Percentiles rank a stretch among this genome's conserved stretches.
These are phyloP conservation scores for Lamellibrachia columna DNA, from an alignment of 2,888 invertebrate genomes.

Conservation along the genomic window DNA sequence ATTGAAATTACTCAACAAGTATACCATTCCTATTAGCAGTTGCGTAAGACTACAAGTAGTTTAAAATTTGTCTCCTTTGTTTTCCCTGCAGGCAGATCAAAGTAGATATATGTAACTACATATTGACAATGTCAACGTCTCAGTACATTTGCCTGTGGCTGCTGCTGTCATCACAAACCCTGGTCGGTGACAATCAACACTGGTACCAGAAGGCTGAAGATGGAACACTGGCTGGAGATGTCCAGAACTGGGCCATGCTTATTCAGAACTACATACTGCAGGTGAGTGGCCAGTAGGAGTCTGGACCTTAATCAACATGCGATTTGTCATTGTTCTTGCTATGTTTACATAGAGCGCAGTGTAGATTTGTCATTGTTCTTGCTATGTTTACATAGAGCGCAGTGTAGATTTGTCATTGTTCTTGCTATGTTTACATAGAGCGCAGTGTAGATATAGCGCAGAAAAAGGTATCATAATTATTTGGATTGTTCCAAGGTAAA, in stretches of 20 bases:
- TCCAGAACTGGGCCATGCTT: constrained; percentile 66
- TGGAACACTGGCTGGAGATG: constrained; percentile 61
- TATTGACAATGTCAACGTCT: neutral
- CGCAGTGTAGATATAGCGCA: neutral
- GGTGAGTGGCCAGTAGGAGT: constrained; percentile 44
- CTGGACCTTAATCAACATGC: neutral
- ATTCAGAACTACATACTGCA: constrained; percentile 67
- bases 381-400: too few species aligned
- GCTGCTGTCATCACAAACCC: neutral
- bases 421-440: too few species aligned
- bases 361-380: neutral
- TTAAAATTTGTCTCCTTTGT: neutral
- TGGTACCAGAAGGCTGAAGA: constrained; percentile 21
- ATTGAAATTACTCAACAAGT: too few species aligned
- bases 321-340: neutral
- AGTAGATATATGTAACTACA: neutral
- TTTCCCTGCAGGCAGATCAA: neutral
- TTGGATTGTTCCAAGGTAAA: too few species aligned
- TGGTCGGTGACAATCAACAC: neutral
- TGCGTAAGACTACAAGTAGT: too few species aligned
- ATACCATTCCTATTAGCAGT: too few species aligned
- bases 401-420: neutral
- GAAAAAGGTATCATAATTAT: too few species aligned
- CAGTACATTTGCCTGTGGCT: neutral
- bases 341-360: too few species aligned